Base-by-base conservation (phyloP, 2,113 vertebrate genomes). In the Antechinus flavipes region DNA sequence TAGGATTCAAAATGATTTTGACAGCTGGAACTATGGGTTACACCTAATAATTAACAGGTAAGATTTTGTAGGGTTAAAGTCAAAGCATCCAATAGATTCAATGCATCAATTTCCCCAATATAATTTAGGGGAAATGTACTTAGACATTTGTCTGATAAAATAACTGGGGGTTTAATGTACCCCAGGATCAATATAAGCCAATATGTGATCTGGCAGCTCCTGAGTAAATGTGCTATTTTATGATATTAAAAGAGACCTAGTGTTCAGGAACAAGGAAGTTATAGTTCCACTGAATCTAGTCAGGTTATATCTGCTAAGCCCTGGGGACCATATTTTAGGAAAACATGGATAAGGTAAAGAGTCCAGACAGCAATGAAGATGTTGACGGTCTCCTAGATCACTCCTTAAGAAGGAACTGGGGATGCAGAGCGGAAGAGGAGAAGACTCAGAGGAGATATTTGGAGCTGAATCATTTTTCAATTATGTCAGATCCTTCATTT, bases 41-140 rank as follows among this genome's bases (percentile, higher is more conserved):
- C 54, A 56, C 84, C 35, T 68, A 89, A 94, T 22, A 49, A 52
- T 52, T 52, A 52, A 52, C 50, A 89, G 54, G 12, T 93, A 27
- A 94, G 47, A 25, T 55, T 93, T 93, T 76, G n/a, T 35, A 54
- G 89, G n/a, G 58, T 25, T 84, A 26, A 92, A 54, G 27, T 93
- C 10, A 92, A 90, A 68, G 30, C 58, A 68, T 35, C 10, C 3
- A 5, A 35, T 10, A 35, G 11, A 27, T 91, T 53, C 53, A 93
- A 19, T 58, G 26, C 25, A 58, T 56, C 91, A 25, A 26, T 52
- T 91, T 2, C 47, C 61, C n/a, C 26, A 68, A 54, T 22, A 26
- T 23, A 61, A 30, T 49, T 84, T 52, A 42, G 54, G 54, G 91
- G 22, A 46, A 56, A 47, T 68, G 92, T 53, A 26, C 26, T 3